phyloP scores from a whole-genome alignment of 2,888 invertebrate species.

The Tridacna gigas region DNA sequence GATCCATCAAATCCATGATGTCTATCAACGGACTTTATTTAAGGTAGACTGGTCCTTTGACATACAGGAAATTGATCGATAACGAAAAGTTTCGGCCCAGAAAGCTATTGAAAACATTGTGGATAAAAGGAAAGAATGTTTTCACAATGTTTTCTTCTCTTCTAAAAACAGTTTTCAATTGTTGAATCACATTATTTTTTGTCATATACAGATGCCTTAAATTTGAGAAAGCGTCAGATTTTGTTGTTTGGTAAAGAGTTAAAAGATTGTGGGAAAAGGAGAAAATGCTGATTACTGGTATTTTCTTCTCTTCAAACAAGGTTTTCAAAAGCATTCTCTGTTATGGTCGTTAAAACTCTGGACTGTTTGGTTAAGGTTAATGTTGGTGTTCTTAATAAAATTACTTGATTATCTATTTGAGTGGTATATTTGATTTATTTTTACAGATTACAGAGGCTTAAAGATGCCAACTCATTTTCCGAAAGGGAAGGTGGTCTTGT shows the following conservation, averaged over 20 bases:
- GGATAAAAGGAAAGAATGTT: too few species aligned
- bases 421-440: not conserved
- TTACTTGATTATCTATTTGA: not conserved
- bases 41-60: too few species aligned
- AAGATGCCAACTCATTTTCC: conserved; percentile 37
- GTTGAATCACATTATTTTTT: not conserved
- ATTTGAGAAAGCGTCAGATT: not conserved
- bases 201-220: not conserved
- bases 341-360: not conserved
- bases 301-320: conserved; percentile 84
- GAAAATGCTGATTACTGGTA: conserved; percentile 42
- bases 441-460: conserved; percentile 61
- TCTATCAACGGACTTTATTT: too few species aligned
- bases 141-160: too few species aligned
- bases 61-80: too few species aligned
- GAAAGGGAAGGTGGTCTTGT: conserved; percentile 36
- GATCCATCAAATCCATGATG: too few species aligned
- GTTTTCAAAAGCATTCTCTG: not conserved
- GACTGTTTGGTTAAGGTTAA: not conserved
- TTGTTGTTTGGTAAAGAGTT: not conserved
- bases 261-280: not conserved
- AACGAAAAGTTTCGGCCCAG: too few species aligned
- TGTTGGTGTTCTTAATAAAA: not conserved
- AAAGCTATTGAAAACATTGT: too few species aligned
- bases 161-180: too few species aligned